These are phyloP conservation scores for Heliconius nattereri DNA, from an alignment of 1,140 invertebrate genomes.

Conservation along the genomic window DNA sequence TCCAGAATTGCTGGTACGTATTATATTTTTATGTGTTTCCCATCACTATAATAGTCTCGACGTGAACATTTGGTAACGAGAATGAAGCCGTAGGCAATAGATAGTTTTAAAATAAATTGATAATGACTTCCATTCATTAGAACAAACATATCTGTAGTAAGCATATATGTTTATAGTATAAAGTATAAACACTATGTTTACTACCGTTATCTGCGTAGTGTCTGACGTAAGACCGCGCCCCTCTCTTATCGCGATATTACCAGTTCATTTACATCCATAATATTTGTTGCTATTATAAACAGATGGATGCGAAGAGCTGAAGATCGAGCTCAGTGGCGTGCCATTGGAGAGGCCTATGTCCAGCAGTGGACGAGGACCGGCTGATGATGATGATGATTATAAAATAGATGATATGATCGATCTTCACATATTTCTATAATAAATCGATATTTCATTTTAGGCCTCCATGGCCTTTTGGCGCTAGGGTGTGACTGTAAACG, in stretches of 20 bases:
- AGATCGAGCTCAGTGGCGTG: too few species aligned
- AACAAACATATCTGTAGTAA: not conserved
- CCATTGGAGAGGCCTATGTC: too few species aligned
- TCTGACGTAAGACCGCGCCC: slow-evolving; percentile 2
- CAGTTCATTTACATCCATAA: not conserved
- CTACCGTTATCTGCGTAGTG: not conserved
- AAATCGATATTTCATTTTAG: too few species aligned
- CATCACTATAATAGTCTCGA: too few species aligned
- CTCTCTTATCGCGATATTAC: not conserved
- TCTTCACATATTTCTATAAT: too few species aligned
- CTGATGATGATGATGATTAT: not conserved
- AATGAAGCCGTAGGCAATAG: too few species aligned
- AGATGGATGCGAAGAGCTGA: too few species aligned
- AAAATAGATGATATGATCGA: not conserved
- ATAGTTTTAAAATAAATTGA: not conserved
- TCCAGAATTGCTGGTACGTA: too few species aligned
- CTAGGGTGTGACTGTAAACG: too few species aligned
- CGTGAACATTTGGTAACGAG: not conserved
- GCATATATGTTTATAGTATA: not conserved
- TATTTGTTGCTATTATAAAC: not conserved
- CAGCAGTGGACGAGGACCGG: too few species aligned
- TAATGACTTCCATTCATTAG: not conserved
- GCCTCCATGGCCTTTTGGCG: fast-evolving
- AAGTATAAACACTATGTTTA: not conserved
- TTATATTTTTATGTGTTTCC: too few species aligned